Conservation (phyloP, 2,888 invertebrate genomes). For the Acheta domesticus region DNA sequence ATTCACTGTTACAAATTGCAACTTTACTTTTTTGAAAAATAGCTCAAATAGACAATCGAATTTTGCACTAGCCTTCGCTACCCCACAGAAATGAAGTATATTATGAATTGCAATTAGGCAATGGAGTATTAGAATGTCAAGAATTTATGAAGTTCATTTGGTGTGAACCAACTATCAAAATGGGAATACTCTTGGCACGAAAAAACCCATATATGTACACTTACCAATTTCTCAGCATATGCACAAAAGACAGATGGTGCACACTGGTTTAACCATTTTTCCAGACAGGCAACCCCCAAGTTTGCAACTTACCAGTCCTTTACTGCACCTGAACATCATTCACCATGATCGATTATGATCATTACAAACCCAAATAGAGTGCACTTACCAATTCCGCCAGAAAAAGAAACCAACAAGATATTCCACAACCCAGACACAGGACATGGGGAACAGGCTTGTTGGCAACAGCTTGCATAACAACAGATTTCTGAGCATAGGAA, state of each 20-base stretch:
- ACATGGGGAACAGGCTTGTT: neutral
- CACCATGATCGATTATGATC: neutral
- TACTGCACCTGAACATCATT: neutral
- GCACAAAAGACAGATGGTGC: neutral
- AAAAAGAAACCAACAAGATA: constrained; percentile 1
- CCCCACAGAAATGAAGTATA: too few relatives aligned
- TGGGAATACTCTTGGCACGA: too few relatives aligned
- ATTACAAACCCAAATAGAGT: neutral
- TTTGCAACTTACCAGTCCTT: neutral
- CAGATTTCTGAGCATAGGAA: constrained; percentile 9
- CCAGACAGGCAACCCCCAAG: constrained; percentile 3
- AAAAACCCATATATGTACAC: neutral
- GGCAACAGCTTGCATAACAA: neutral
- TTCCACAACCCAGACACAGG: constrained; percentile 6
- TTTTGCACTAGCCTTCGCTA: too few relatives aligned
- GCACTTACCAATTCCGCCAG: neutral
- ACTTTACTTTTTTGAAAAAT: too few relatives aligned
- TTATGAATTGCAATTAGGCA: too few relatives aligned
- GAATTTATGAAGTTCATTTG: too few relatives aligned
- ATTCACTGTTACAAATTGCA: too few relatives aligned
- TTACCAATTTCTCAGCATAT: constrained; percentile 18
- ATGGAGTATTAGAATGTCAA: too few relatives aligned
- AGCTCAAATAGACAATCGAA: too few relatives aligned
- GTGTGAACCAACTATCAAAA: too few relatives aligned
- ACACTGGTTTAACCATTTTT: neutral